phyloP scores from a whole-genome alignment of 2,888 invertebrate genomes.

The Apamea sordens region DNA sequence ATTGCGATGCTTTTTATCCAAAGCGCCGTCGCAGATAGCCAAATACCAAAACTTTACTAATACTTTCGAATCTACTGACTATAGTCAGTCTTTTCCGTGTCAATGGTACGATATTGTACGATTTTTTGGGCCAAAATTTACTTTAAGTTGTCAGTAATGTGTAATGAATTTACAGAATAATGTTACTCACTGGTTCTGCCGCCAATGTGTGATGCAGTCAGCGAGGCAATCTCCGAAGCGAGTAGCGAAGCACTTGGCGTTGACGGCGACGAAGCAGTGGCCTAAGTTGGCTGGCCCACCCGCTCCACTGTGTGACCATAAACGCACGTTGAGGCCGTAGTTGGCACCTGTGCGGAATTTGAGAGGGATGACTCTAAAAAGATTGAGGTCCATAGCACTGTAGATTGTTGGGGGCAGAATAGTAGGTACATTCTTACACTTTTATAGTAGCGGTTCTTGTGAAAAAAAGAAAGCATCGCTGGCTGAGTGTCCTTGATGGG shows the following conservation, averaged over 20 bases:
- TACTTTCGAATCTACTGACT: background rate
- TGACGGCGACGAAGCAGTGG: slow-evolving; percentile 96
- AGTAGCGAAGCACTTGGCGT: slow-evolving; percentile 95
- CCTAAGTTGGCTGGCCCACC: slow-evolving; percentile 94
- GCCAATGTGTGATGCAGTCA: slow-evolving; percentile 92
- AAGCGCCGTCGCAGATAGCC: background rate
- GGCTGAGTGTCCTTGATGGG: background rate
- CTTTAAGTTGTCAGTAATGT: background rate
- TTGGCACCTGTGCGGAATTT: slow-evolving; percentile 84
- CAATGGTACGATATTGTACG: background rate
- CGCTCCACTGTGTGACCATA: slow-evolving; percentile 92
- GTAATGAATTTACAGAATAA: background rate
- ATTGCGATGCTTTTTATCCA: background rate
- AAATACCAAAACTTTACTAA: background rate
- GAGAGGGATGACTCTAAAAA: background rate
- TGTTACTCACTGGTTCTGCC: slow-evolving; percentile 91
- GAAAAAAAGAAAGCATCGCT: background rate
- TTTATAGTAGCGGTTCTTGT: background rate
- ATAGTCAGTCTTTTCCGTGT: background rate
- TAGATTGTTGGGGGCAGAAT: background rate
- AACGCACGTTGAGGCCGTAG: slow-evolving; percentile 94
- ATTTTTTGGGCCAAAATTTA: background rate
- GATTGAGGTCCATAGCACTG: background rate
- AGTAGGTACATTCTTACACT: background rate
- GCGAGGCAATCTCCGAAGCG: slow-evolving; percentile 94